Percentiles rank a stretch among this genome's conserved stretches.
Evolutionary conservation across 2,113 vertebrate species (phyloP).

Genomic region (Dasyurus viverrinus): DNA sequence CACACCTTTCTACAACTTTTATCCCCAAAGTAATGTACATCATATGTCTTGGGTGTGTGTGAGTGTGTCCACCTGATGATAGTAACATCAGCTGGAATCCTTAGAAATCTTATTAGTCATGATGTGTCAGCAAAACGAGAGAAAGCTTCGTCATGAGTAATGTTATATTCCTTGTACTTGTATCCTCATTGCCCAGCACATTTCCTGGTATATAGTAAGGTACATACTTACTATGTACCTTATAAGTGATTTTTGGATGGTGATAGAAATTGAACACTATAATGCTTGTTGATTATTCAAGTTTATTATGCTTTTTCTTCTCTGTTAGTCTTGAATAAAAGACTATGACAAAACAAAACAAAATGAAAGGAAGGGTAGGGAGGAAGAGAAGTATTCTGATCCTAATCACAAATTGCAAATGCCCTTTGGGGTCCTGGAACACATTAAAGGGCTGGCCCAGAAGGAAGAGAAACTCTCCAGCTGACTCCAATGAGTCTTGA

Average conservation of each 20-base stretch:
- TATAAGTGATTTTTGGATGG: too few relatives aligned
- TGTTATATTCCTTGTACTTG: too few relatives aligned
- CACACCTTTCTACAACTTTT: too few relatives aligned
- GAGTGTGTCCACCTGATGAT: not conserved
- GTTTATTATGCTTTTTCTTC: too few relatives aligned
- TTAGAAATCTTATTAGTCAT: not conserved
- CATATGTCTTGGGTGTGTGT: not conserved
- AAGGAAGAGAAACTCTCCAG: not conserved
- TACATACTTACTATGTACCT: too few relatives aligned
- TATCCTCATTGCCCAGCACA: too few relatives aligned
- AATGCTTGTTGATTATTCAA: too few relatives aligned
- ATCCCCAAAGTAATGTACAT: not conserved
- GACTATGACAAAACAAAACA: too few relatives aligned
- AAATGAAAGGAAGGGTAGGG: not conserved
- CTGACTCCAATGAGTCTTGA: not conserved
- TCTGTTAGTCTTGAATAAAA: too few relatives aligned
- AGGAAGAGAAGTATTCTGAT: not conserved
- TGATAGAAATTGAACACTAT: too few relatives aligned
- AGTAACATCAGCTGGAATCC: not conserved
- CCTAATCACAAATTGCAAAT: not conserved
- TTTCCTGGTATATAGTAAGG: too few relatives aligned
- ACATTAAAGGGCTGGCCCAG: not conserved
- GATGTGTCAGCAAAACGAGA: not conserved
- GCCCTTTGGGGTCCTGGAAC: not conserved
- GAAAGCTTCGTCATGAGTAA: too few relatives aligned